Evolutionary conservation across 1,140 invertebrate genomes (phyloP), one percentile per base, ranked within the genome.

Genomic region (Hormaphis cornu): DNA sequence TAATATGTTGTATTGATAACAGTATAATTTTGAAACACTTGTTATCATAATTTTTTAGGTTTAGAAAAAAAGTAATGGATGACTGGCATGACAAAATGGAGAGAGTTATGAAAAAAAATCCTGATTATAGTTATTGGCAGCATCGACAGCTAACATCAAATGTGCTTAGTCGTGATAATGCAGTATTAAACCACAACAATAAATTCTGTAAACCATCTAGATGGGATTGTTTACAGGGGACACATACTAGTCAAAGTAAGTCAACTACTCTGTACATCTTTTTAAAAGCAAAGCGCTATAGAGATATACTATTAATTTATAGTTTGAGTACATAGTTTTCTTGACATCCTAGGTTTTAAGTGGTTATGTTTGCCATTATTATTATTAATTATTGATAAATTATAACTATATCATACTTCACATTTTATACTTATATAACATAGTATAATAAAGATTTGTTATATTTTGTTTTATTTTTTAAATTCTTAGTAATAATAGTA

Each of bases 51-150:
- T 48, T 48, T 48, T 63, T 26, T 20, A 66, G 61, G 4, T 50
- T 66, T 66, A 66, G 44, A 16, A 66, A 66, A n/a, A 48, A 66
- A 22, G 61, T 50, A 9, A 33, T 66, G 42, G 28, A 66, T 30
- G 12, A 66, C 24, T 66, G 61, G 61, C 33, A 30, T 30, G 20
- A 50, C 12, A 48, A 50, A 14, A 4, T 1, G 1, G 44, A 66
- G 1, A 5, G 9, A 46, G 18, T 66, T 6, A 14, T 50, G 8
- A 50, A 48, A 22, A 48, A 30, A 9, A 50, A 44, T 12, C 35
- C 5, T 12, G 8, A 44, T 28, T 8, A 61, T 44, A 44, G 18
- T 28, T 28, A 16, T 30, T 61, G 18, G n/a, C 10, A 22, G 1
- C 40, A 44, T 30, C 3, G 10, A 7, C n/a, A 28, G 9, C 14